phyloP scores from a whole-genome alignment of 2,888 invertebrate species.

The Neoascia interrupta region DNA sequence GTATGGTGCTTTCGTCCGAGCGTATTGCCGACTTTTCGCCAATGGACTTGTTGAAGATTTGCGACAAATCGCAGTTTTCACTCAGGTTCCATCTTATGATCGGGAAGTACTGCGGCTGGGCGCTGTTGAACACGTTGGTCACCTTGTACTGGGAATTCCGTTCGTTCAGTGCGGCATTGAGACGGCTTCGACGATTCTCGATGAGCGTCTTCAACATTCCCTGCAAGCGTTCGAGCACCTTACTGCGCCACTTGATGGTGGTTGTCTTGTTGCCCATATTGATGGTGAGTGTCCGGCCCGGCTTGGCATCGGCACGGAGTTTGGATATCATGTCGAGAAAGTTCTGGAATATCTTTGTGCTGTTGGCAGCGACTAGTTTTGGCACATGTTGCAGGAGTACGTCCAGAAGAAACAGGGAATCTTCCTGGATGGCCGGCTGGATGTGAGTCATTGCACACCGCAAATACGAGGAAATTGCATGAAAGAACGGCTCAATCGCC shows the following conservation, averaged over 20 bases:
- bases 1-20: conserved; percentile 79
- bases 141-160: conserved; percentile 73
- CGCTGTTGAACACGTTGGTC: conserved; percentile 66
- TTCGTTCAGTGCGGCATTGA: background rate
- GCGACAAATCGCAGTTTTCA: conserved; percentile 79
- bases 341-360: conserved; percentile 87
- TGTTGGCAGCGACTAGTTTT: conserved; percentile 83
- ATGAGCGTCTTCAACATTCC: conserved; percentile 81
- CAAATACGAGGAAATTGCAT: conserved; percentile 88
- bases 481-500: conserved; percentile 84
- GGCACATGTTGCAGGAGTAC: conserved; percentile 86
- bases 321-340: conserved; percentile 93
- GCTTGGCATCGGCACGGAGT: conserved; percentile 83
- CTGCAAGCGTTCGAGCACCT: conserved; percentile 86
- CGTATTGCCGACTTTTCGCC: conserved; percentile 73
- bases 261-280: conserved; percentile 87
- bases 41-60: conserved; percentile 80
- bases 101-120: conserved; percentile 71
- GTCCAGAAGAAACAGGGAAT: conserved; percentile 89
- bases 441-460: conserved; percentile 96
- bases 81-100: conserved; percentile 72
- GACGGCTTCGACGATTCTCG: conserved; percentile 68
- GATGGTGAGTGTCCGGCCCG: conserved; percentile 85
- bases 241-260: conserved; percentile 88
- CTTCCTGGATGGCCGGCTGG: conserved; percentile 88